phyloP scores from a whole-genome alignment of 2,797 vertebrate genomes.

The Ctenochaetus hawaiiensis region DNA sequence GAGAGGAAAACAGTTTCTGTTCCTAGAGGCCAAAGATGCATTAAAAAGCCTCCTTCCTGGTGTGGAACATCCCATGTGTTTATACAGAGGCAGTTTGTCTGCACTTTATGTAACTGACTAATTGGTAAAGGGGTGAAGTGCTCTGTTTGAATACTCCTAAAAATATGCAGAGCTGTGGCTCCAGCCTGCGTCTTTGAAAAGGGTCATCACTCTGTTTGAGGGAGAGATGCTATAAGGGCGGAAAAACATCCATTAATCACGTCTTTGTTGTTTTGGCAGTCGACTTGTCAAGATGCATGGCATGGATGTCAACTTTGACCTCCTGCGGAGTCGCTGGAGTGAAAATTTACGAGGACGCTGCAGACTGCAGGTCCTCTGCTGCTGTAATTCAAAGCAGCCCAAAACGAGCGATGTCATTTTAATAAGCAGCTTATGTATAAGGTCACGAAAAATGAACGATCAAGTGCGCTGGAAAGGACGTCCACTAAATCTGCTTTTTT shows the following conservation, averaged over 20 bases:
- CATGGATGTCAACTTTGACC: constrained; percentile 73
- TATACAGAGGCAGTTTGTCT: constrained; percentile 26
- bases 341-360: constrained; percentile 61
- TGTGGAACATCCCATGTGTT: constrained; percentile 22
- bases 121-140: constrained; percentile 33
- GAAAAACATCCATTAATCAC: constrained; percentile 80
- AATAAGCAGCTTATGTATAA: constrained; percentile 52
- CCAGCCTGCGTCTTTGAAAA: constrained; percentile 47
- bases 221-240: constrained; percentile 59
- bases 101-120: constrained; percentile 46
- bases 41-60: constrained; percentile 21
- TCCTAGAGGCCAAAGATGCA: constrained; percentile 20
- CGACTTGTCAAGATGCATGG: constrained; percentile 62
- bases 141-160: constrained; percentile 49
- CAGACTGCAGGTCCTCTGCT: constrained; percentile 7
- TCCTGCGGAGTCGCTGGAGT: constrained; percentile 35
- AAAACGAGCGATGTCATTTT: constrained; percentile 26
- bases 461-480: neutral
- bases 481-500: neutral
- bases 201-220: constrained; percentile 71
- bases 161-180: constrained; percentile 57
- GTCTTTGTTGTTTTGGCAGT: constrained; percentile 72
- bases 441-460: constrained; percentile 40
- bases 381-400: constrained; percentile 53
- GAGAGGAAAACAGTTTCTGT: constrained; percentile 22